These are phyloP conservation scores for Denticeps clupeoides DNA, from an alignment of 2,797 vertebrate species.

Conservation along the genomic window DNA sequence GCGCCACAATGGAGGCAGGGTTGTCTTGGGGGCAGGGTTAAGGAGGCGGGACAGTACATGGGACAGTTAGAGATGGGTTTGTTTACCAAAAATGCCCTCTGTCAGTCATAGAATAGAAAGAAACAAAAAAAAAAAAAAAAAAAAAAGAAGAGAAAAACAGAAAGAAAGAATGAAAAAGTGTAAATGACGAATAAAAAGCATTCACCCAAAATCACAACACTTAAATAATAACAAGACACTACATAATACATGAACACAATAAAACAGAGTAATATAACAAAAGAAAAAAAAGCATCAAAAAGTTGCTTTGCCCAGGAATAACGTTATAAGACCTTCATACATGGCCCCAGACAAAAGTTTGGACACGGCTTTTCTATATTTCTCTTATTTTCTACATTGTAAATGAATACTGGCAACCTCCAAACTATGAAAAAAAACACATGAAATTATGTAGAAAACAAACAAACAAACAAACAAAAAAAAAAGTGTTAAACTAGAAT, in stretches of 20 bases:
- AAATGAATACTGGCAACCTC: too few species aligned
- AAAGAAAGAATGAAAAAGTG: constrained; percentile 46
- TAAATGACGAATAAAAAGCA: constrained; percentile 48
- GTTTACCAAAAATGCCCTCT: constrained; percentile 80
- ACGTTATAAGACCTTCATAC: too few species aligned
- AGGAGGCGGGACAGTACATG: constrained; percentile 30
- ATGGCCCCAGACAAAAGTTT: too few species aligned
- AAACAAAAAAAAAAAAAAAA: constrained; percentile 48
- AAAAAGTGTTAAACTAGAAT: too few species aligned
- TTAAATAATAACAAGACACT: constrained; percentile 19
- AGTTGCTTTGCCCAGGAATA: constrained; percentile 6
- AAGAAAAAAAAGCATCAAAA: constrained; percentile 10
- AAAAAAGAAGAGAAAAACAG: constrained; percentile 42
- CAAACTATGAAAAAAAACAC: too few species aligned
- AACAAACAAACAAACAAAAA: too few species aligned
- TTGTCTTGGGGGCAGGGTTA: constrained; percentile 20
- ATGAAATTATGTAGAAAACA: constrained; percentile 15
- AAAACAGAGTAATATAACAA: constrained; percentile 17
- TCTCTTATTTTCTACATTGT: too few species aligned
- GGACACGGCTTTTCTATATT: too few species aligned
- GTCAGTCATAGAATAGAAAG: constrained; percentile 70
- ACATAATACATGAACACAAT: constrained; percentile 49
- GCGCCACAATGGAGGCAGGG: constrained; percentile 22
- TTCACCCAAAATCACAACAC: constrained; percentile 27
- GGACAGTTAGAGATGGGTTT: constrained; percentile 60